phyloP scores from a whole-genome alignment of 92 coral and sea anemone species.

The Diadumene lineata region DNA sequence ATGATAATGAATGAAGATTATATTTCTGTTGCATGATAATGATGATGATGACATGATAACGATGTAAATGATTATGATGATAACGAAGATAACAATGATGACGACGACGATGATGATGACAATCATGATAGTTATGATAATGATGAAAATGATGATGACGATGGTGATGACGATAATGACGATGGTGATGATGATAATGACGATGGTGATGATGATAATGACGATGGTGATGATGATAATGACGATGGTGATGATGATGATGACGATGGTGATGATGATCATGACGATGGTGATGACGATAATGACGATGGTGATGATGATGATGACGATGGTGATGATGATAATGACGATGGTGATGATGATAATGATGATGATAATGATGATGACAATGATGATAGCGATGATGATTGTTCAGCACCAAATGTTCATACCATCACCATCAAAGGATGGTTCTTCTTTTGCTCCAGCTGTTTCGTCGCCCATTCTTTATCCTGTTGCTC shows the following conservation, averaged over 20 bases:
- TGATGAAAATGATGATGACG: background rate
- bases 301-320: background rate
- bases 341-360: background rate
- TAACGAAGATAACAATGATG: background rate
- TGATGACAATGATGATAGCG: background rate
- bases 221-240: background rate
- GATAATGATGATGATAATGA: background rate
- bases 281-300: background rate
- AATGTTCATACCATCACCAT: slow-evolving; percentile 78
- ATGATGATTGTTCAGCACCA: background rate
- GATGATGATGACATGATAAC: background rate
- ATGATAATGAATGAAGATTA: background rate
- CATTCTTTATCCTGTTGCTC: slow-evolving; percentile 35
- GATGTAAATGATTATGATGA: background rate
- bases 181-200: background rate
- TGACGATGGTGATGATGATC: background rate
- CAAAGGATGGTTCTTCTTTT: slow-evolving; percentile 87
- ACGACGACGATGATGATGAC: background rate
- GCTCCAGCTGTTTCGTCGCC: slow-evolving; percentile 69
- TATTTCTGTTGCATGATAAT: no score
- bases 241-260: background rate
- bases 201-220: background rate
- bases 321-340: background rate
- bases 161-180: background rate
- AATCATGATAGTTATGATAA: background rate